phyloP scores from a whole-genome alignment of 2,797 vertebrate genomes.

The Eospalax fontanierii region DNA sequence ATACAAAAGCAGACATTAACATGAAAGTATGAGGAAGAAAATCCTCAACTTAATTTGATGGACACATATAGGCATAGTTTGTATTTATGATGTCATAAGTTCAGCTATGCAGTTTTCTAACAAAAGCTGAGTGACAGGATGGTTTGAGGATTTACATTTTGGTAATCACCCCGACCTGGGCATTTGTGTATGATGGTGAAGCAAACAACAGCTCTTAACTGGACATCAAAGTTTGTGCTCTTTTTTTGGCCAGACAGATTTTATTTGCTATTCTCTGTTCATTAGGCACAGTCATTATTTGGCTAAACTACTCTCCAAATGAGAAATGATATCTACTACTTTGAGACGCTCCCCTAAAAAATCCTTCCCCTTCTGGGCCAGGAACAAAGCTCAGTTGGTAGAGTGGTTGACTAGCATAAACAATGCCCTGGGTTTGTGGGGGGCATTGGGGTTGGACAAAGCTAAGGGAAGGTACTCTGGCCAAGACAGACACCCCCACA shows the following conservation, averaged over 20 bases:
- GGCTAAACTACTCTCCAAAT: conserved; percentile 18
- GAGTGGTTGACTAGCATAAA: background rate
- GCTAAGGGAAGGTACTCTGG: too few relatives aligned
- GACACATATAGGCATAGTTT: conserved; percentile 68
- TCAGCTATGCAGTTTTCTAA: conserved; percentile 54
- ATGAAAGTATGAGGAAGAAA: conserved; percentile 58
- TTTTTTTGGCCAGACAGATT: conserved; percentile 13
- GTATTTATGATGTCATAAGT: conserved; percentile 70
- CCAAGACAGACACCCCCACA: too few relatives aligned
- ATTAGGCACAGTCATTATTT: background rate
- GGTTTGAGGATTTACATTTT: conserved; percentile 61
- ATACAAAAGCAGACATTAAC: conserved; percentile 61
- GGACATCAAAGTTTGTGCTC: conserved; percentile 14
- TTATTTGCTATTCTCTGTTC: conserved; percentile 2
- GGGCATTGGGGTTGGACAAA: too few relatives aligned
- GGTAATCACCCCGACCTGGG: background rate
- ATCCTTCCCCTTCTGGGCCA: background rate
- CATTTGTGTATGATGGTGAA: conserved; percentile 1
- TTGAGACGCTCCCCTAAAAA: background rate
- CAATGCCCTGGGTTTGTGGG: background rate
- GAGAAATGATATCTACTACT: background rate
- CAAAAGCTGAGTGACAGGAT: conserved; percentile 68
- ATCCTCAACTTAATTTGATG: conserved; percentile 59
- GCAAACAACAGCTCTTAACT: background rate
- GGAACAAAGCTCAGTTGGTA: background rate